Percentiles rank a stretch among this genome's conserved stretches.
These are phyloP conservation scores for Progne subis DNA, from an alignment of 2,113 vertebrate genomes.

Conservation along the genomic window DNA sequence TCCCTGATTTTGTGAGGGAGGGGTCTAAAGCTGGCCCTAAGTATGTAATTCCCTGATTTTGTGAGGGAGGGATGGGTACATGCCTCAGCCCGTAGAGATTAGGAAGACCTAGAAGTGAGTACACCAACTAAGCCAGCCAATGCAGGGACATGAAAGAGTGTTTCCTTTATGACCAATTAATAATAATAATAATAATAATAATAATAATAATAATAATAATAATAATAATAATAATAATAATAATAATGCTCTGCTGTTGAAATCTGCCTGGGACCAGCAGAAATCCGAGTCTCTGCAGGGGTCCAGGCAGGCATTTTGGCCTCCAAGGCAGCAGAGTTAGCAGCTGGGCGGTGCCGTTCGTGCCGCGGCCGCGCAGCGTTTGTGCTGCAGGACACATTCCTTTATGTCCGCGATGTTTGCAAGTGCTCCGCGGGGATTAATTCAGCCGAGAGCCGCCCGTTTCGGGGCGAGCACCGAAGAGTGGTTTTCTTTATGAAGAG, in stretches of 20 bases:
- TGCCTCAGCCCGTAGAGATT: not conserved
- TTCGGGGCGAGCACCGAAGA: not conserved
- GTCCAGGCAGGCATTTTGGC: not conserved
- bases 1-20: not conserved
- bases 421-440: constrained; percentile 12
- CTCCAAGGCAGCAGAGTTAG: not conserved
- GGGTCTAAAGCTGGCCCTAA: not conserved
- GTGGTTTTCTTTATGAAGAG: constrained; percentile 26
- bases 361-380: not conserved
- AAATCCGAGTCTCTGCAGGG: constrained; percentile 27
- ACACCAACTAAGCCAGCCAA: not conserved
- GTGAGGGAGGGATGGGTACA: not conserved
- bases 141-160: constrained; percentile 5
- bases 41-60: not conserved
- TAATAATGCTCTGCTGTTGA: constrained; percentile 28
- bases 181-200: constrained; percentile 56
- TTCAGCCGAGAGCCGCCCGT: not conserved
- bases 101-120: not conserved
- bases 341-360: not conserved
- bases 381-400: constrained; percentile 37
- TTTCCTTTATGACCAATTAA: constrained; percentile 48
- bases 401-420: not conserved
- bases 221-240: constrained; percentile 32
- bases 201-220: constrained; percentile 24
- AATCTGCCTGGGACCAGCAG: constrained; percentile 31